Evolutionary conservation across 2,797 vertebrate genomes (phyloP), one percentile per base, ranked within the genome.

Genomic region (Myotis planiceps): DNA sequence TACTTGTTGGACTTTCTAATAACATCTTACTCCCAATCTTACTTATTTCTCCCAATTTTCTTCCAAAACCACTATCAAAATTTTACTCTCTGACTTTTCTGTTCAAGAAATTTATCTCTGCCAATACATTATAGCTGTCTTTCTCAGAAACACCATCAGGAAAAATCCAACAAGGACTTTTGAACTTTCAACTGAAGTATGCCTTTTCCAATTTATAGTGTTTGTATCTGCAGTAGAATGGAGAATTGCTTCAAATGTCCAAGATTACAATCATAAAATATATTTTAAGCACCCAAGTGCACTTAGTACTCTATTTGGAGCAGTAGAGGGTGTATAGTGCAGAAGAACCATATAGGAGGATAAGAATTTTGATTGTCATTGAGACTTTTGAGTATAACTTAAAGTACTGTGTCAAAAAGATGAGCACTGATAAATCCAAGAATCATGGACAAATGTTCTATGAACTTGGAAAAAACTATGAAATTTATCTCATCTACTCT

Each of bases 261-360:
- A 87, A 94, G 71, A 94, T 95, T 88, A 66, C 91, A 94, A 89
- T 85, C 60, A 83, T 88, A 94, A 96, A 97, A 88, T 91, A 71
- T 55, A 79, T 91, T 90, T 90, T 88, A 88, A 71, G 66, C n/a
- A 12, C 53, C 53, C 60, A 90, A 92, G 88, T 68, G 23, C 39
- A 65, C 81, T 96, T 71, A 15, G 29, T 55, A 80, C 75, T 95
- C 42, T 86, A 19, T 74, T 65, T 76, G 65, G 91, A 78, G 74
- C 63, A 83, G 29, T n/a, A 69, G 15, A 72, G 18, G 29, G 18
- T 34, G 45, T 85, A 29, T 32, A 79, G 65, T 58, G 39, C 42
- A 86, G 65, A 83, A 68, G 34, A 95, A 90, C 6, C 32, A n/a
- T 47, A 69, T 37, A 65, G 49, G 37, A 82, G 29, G 78, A 94